Evolutionary conservation across 2,888 invertebrate genomes (phyloP), one percentile per base, ranked within the genome.

Genomic region (Hanleya hanleyi): DNA sequence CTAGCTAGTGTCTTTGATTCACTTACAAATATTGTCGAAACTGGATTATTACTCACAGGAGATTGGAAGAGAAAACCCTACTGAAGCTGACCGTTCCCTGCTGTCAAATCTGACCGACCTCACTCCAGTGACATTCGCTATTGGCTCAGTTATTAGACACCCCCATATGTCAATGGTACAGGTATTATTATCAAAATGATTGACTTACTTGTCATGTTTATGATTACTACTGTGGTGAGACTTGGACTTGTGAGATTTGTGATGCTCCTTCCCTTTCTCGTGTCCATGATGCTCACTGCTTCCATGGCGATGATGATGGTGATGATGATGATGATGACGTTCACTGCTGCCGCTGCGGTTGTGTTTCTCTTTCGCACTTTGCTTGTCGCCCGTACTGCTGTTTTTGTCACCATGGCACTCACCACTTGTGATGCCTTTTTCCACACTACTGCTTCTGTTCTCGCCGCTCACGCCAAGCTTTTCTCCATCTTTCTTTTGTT

Each of bases 271-370:
- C 15, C 57, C 29, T 22, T 32, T 26, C 26, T 57, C 26, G 26
- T 57, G 29, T 57, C 57, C 32, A 29, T 57, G 57, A 29, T 57
- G 22, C 15, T 57, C 57, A 22, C 57, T 29, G 57, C 29, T 57
- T 22, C 57, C 57, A 26, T 57, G 57, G 15, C 50, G 51, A 32
- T 76, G 69, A 37, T 77, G 73, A 67, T 81, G 77, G 67, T 80
- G 78, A 65, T 81, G 82, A 41, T 84, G 84, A 68, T 80, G 80
- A 37, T 79, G 79, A 50, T 78, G 76, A 41, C 77, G 67, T 29
- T 73, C 65, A 29, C 67, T 51, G 22, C 70, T 70, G 66, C 47
- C 62, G 33, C n/a, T 18, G 36, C 67, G 18, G 37, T 51, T 57
- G 70, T 69, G 57, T 80, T 64, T 64, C 18, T 64, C 64, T 64